A percentile compares a stretch with the other conserved stretches of the same genome.
These are phyloP conservation scores for Loris lydekkerianus DNA, from an alignment of 2,797 vertebrate genomes.

Conservation along the genomic window DNA sequence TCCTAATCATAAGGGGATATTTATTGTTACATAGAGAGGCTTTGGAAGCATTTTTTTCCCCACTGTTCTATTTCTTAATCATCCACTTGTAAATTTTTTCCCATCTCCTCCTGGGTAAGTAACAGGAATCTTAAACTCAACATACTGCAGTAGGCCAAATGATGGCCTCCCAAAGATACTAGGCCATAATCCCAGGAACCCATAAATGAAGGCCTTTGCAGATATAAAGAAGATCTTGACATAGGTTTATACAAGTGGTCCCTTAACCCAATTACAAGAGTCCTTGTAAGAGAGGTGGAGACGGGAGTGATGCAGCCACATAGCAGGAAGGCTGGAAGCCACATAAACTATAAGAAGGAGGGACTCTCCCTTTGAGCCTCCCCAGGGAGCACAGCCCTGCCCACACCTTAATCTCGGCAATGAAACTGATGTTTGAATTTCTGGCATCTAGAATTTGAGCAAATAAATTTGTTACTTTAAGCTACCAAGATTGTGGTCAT, in stretches of 20 bases:
- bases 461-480: neutral
- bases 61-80: neutral
- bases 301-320: accelerated
- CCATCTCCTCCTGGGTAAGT: neutral
- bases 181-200: neutral
- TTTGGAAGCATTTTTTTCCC: neutral
- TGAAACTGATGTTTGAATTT: neutral
- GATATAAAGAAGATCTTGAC: neutral
- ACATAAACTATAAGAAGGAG: neutral
- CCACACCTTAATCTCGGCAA: neutral
- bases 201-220: neutral
- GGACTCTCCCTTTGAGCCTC: no score
- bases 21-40: neutral
- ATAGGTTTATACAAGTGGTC: neutral
- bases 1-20: neutral
- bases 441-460: neutral
- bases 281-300: neutral
- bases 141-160: neutral
- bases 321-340: no score
- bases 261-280: neutral
- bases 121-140: neutral
- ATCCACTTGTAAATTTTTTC: neutral
- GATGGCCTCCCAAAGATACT: neutral
- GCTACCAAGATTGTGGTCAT: neutral
- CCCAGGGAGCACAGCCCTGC: neutral